These are phyloP conservation scores for Channallabes apus DNA, from an alignment of 2,797 vertebrate species.

Conservation along the genomic window DNA sequence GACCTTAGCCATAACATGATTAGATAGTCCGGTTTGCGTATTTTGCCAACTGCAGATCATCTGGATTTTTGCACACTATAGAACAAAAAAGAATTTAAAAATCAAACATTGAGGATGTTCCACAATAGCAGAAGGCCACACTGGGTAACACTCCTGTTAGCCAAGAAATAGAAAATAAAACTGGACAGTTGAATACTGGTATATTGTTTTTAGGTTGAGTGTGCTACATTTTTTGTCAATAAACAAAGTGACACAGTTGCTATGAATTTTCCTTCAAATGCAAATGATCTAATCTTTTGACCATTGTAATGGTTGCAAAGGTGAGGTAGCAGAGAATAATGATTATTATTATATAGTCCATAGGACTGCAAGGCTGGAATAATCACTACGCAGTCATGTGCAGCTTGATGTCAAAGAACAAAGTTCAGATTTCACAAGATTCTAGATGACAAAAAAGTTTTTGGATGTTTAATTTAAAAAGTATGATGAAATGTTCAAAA, in stretches of 20 bases:
- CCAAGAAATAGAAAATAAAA: not conserved
- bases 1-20: not conserved
- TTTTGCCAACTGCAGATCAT: not conserved
- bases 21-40: not conserved
- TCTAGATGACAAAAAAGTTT: not conserved
- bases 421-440: not conserved
- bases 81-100: not conserved
- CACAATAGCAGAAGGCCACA: not conserved
- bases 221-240: slow-evolving; percentile 1
- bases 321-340: slow-evolving; percentile 15
- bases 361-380: not conserved
- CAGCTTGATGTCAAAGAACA: not conserved
- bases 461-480: not conserved
- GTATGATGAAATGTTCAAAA: not conserved
- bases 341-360: not conserved
- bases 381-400: slow-evolving; percentile 2
- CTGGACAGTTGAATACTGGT: not conserved
- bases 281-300: not conserved
- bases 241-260: not conserved
- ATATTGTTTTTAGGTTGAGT: not conserved
- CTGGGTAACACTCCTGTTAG: not conserved
- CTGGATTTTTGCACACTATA: not conserved
- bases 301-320: not conserved
- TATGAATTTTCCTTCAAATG: not conserved
- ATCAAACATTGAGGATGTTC: not conserved